A percentile compares a stretch with the other conserved stretches of the same genome.
phyloP scores from a whole-genome alignment of 2,113 vertebrate genomes.

The Thunnus thynnus region DNA sequence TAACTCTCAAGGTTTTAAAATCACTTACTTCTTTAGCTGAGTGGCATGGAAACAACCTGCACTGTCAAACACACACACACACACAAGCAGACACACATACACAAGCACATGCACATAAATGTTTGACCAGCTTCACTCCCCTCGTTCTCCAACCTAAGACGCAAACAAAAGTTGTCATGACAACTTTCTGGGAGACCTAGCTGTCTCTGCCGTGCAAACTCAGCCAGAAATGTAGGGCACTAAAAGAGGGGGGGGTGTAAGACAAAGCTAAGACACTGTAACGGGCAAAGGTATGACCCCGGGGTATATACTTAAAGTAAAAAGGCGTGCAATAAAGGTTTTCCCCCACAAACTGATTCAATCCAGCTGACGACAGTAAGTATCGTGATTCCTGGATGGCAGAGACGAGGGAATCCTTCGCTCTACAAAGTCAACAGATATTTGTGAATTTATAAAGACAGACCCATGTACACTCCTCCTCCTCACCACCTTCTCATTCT shows the following conservation, averaged over 20 bases:
- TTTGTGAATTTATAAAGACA: slow-evolving; percentile 1
- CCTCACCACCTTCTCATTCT: background rate
- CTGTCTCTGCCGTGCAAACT: slow-evolving; percentile 13
- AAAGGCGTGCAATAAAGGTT: slow-evolving; percentile 19
- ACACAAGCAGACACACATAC: slow-evolving; percentile 1
- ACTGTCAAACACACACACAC: slow-evolving; percentile 23
- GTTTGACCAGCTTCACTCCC: slow-evolving; percentile 49
- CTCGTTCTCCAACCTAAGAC: slow-evolving; percentile 17
- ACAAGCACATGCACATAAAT: slow-evolving; percentile 27
- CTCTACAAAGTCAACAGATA: slow-evolving; percentile 26
- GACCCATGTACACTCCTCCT: background rate
- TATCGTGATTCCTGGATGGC: background rate
- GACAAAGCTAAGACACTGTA: slow-evolving; percentile 45
- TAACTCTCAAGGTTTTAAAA: slow-evolving; percentile 42
- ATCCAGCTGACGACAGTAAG: slow-evolving; percentile 23
- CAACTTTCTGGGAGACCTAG: slow-evolving; percentile 56
- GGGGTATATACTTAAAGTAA: slow-evolving; percentile 21
- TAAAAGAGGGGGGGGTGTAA: slow-evolving; percentile 26
- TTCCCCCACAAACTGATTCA: slow-evolving; percentile 19
- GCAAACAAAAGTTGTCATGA: slow-evolving; percentile 76
- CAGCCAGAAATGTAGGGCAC: slow-evolving; percentile 59
- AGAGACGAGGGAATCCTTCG: slow-evolving; percentile 21
- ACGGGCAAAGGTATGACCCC: slow-evolving; percentile 16
- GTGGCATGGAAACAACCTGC: slow-evolving; percentile 36
- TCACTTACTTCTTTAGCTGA: slow-evolving; percentile 36